Base-by-base conservation (phyloP, 2,797 vertebrate genomes). In the Tolypeutes matacus region DNA sequence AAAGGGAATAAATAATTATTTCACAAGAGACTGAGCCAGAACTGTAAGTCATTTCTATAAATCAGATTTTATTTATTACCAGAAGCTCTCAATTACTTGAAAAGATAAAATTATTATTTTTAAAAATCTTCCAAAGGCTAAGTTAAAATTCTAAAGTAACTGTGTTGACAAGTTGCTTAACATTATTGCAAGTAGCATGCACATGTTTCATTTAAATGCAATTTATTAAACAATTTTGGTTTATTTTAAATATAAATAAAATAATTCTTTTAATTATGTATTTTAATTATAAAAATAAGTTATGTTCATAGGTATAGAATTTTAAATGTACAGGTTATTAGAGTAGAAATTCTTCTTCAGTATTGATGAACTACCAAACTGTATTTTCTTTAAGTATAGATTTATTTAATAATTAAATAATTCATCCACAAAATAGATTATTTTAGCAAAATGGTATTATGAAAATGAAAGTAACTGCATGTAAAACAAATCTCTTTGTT, bases 271-370 rank as follows among this genome's bases (percentile, higher is more conserved):
- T 53, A 53, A 53, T 14, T 17, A 14, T 15, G 51, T 53, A 53
- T 53, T 90, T 81, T 70, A 93, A 88, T 93, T 97, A 20, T 42
- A 81, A 46, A 31, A 89, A 84, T 83, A 58, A 94, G 51, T 51
- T 82, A 56, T 67, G 0, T 21, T 91, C 62, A 36, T 64, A 95
- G 2, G 0, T 69, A 83, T 7, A 80, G 3, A 49, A 69, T 12
- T 77, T 1, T 73, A 80, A 4, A 87, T 69, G 72, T 89, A 29
- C 76, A 82, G 89, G 13, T 36, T 96, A 87, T 39, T 21, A 94
- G 21, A 94, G 2, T 17, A 65, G 62, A 95, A 29, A 3, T 31
- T 2, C 9, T 72, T 25, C 51, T 85, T 69, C 82, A 89, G n/a
- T 73, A 82, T 5, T 91, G 2, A 9, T 60, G 6, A 11, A 46